Evolutionary conservation across 1,140 invertebrate genomes (phyloP), one percentile per base, ranked within the genome.

Genomic region (Pararge aegeria): DNA sequence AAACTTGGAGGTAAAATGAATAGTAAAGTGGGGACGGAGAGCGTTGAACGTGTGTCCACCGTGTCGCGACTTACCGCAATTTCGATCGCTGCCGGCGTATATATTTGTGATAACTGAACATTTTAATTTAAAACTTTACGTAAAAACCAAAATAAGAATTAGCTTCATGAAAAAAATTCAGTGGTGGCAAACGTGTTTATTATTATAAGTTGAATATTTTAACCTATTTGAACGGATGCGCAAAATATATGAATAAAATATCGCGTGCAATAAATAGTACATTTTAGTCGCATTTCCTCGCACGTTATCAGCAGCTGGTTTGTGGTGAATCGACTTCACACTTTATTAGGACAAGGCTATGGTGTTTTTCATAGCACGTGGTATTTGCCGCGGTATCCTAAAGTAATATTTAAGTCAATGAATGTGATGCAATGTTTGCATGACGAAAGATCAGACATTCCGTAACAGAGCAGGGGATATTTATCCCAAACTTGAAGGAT

Each of bases 341-440:
- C 19, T 13, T 80, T 82, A 82, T 85, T 76, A 74, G 58, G 57
- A 46, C 57, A 74, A 70, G 72, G 66, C 49, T 64, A 38, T 73
- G 70, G 77, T 80, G 71, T 72, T 68, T 55, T 37, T 40, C 49
- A 48, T 53, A 61, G 55, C 84, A 87, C 83, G 84, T 87, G 84
- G 80, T 87, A 67, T 69, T 80, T 81, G 73, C 74, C 75, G 78
- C 76, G 70, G 65, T 57, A 49, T 55, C 63, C 63, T 66, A 53
- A 69, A 7, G 24, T 24, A 24, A 24, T 7, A 24, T 24, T 24
- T 24, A 4, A 7, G 7, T 24, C 24, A 24, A 24, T 24, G 24
- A 69, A 70, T 73, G 75, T 89, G 87, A 89, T 87, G 87, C 83
- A 88, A 89, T 86, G 71, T 85, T 83, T 80, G 80, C 65, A 64